phyloP scores from a whole-genome alignment of 2,113 vertebrate species.

The Machaerirhynchus nigripectus region DNA sequence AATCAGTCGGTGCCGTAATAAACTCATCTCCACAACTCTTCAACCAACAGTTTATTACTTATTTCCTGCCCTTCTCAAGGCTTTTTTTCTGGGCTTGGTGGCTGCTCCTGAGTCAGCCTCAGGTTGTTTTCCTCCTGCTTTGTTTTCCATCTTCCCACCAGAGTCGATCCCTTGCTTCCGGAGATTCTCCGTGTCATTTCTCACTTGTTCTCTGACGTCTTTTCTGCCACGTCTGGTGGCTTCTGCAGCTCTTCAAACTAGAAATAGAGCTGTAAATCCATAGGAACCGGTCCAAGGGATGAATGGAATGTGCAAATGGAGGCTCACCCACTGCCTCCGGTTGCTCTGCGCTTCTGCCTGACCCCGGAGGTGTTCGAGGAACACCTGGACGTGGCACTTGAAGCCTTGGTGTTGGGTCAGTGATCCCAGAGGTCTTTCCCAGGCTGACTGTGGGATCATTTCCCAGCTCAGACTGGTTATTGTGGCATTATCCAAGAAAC shows the following conservation, averaged over 20 bases:
- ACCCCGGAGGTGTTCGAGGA: not conserved
- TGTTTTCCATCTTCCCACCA: not conserved
- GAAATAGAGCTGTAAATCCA: not conserved
- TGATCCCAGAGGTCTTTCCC: not conserved
- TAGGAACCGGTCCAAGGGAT: not conserved
- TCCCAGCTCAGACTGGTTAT: not conserved
- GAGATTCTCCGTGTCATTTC: not conserved
- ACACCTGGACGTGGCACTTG: not conserved
- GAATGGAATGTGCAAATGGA: accelerated
- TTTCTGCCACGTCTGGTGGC: not conserved
- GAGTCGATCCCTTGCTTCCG: not conserved
- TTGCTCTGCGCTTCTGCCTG: not conserved
- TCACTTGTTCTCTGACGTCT: not conserved
- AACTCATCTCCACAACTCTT: not conserved
- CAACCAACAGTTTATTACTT: accelerated
- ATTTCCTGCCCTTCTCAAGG: not conserved
- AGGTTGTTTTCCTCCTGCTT: not conserved
- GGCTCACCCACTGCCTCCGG: not conserved
- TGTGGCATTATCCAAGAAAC: not conserved
- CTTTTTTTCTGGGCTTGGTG: not conserved
- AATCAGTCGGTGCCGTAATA: not conserved
- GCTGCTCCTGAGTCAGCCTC: not conserved
- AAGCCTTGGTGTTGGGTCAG: not conserved
- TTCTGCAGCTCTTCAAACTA: not conserved
- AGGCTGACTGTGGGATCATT: not conserved